Conservation (phyloP, 1,140 invertebrate species). For the Chrysomallon squamiferum region DNA sequence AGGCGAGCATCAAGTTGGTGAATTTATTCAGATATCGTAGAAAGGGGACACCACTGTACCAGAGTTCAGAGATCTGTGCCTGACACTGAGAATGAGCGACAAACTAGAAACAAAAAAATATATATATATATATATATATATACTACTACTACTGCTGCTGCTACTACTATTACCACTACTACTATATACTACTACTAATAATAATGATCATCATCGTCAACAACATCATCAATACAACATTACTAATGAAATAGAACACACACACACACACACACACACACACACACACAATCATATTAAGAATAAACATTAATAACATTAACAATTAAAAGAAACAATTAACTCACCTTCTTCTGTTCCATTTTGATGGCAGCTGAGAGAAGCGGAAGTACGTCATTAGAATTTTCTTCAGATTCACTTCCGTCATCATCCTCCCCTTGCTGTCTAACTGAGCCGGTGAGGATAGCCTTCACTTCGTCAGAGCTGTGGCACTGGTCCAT, state of each 20-base stretch:
- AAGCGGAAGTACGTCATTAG: conserved; percentile 66
- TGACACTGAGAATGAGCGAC: conserved; percentile 97
- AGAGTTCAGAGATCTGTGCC: conserved; percentile 92
- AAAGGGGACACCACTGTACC: conserved; percentile 94
- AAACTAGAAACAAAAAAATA: conserved; percentile 78
- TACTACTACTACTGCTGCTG: too few species aligned
- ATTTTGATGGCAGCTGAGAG: conserved; percentile 93
- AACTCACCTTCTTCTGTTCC: conserved; percentile 89
- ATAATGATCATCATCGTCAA: too few species aligned
- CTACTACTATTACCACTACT: too few species aligned
- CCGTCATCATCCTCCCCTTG: conserved; percentile 1
- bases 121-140: not conserved
- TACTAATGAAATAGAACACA: too few species aligned
- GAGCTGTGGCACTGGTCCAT: conserved; percentile 89
- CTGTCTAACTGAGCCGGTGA: conserved; percentile 70
- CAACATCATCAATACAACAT: too few species aligned
- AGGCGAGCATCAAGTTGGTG: conserved; percentile 84
- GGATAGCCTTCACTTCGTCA: conserved; percentile 85
- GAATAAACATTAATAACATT: too few species aligned
- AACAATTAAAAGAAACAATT: not conserved
- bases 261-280: too few species aligned
- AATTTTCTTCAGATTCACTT: not conserved
- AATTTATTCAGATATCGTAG: conserved; percentile 94
- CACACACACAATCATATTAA: too few species aligned
- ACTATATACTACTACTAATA: too few species aligned